phyloP scores from a whole-genome alignment of 2,888 invertebrate genomes.

The Sisyra terminalis region DNA sequence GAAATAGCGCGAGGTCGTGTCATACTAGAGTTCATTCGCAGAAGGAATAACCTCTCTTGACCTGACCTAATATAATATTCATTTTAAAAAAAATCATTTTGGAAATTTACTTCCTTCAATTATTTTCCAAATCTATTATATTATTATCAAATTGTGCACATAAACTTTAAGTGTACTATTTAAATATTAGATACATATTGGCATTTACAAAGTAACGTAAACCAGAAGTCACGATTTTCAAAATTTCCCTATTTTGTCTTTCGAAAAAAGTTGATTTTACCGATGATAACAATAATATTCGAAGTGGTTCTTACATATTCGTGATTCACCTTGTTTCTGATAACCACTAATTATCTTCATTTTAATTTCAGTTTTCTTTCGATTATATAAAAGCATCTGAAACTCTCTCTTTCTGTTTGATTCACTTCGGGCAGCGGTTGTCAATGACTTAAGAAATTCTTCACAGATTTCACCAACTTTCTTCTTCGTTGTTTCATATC shows the following conservation, averaged over 20 bases:
- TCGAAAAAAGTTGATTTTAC: background rate
- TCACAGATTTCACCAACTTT: slow-evolving; percentile 12
- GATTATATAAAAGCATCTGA: no score
- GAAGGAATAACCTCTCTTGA: slow-evolving; percentile 6
- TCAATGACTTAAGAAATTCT: slow-evolving; percentile 8
- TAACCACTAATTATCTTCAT: no score
- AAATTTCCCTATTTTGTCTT: background rate
- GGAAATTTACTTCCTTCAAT: no score
- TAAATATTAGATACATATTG: background rate
- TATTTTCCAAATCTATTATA: no score
- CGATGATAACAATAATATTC: background rate
- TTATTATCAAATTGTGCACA: no score
- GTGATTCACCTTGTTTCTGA: no score
- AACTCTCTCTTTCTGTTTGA: slow-evolving; percentile 9
- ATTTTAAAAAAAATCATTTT: no score
- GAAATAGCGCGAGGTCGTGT: no score
- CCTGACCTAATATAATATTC: slow-evolving; percentile 5
- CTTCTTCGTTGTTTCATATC: slow-evolving; percentile 14
- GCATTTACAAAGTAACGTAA: background rate
- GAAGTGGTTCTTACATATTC: no score
- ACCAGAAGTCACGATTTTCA: no score
- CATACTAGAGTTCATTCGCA: slow-evolving; percentile 5
- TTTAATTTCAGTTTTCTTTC: no score
- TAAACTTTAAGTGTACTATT: background rate
- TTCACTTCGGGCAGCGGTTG: slow-evolving; percentile 7